Evolutionary conservation across 2,113 vertebrate species (phyloP).

Genomic region (Grantiella picta): DNA sequence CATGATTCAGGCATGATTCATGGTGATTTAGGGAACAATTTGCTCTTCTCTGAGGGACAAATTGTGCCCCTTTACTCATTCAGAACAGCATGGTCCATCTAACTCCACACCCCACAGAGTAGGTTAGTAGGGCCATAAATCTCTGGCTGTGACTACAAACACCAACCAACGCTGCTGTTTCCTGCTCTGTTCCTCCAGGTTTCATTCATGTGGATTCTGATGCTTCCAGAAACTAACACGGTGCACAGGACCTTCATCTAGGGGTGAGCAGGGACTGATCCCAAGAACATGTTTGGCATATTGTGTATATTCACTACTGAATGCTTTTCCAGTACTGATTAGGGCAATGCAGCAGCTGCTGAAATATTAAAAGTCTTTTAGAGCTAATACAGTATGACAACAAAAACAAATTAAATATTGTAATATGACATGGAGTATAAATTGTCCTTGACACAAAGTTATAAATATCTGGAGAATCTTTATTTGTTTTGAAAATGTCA

Average conservation of each 20-base stretch:
- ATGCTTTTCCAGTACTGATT: background rate
- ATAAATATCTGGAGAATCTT: conserved; percentile 54
- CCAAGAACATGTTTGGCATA: background rate
- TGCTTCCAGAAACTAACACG: background rate
- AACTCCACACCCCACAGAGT: background rate
- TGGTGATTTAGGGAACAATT: background rate
- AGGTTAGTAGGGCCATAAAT: background rate
- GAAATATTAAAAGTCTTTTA: conserved; percentile 50
- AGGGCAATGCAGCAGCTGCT: conserved; percentile 21
- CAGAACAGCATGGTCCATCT: background rate
- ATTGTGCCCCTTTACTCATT: background rate
- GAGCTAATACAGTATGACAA: conserved; percentile 55
- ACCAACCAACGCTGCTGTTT: background rate
- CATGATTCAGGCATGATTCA: background rate
- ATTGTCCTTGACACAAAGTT: conserved; percentile 56
- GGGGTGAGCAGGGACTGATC: background rate
- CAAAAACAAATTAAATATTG: conserved; percentile 66
- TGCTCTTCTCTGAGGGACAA: background rate
- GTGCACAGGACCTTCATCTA: background rate
- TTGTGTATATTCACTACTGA: background rate
- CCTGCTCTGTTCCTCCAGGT: background rate
- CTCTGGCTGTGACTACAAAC: background rate
- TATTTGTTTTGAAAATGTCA: conserved; percentile 58
- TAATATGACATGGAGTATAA: conserved; percentile 50
- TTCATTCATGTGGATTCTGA: background rate